These are phyloP conservation scores for Dryomyza anilis DNA, from an alignment of 2,888 invertebrate genomes.

Conservation along the genomic window DNA sequence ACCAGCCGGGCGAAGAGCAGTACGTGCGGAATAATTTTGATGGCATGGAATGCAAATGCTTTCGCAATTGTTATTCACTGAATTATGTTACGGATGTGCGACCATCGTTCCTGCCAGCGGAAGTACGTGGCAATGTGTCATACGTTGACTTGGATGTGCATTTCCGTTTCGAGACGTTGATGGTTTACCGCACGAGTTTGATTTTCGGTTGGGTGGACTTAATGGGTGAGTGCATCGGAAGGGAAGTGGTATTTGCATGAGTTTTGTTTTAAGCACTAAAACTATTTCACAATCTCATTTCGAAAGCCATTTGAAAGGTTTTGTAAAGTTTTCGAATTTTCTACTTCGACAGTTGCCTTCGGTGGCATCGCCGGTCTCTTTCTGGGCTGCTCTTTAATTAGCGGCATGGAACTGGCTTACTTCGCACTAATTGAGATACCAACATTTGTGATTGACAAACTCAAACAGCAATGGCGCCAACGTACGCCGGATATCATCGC, in stretches of 20 bases:
- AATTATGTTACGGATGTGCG: slow-evolving; percentile 54
- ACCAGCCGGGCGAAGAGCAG: slow-evolving; percentile 47
- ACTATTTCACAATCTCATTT: no score
- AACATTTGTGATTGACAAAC: slow-evolving; percentile 36
- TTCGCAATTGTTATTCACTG: slow-evolving; percentile 57
- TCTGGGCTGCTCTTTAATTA: slow-evolving; percentile 63
- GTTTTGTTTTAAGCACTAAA: no score
- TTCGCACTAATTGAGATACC: slow-evolving; percentile 55
- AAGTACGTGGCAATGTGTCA: slow-evolving; percentile 48
- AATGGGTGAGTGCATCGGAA: slow-evolving; percentile 61
- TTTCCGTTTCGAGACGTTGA: slow-evolving; percentile 59
- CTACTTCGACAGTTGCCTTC: slow-evolving; percentile 60
- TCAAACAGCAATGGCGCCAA: slow-evolving; percentile 35
- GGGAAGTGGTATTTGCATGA: no score
- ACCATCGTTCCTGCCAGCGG: slow-evolving; percentile 49
- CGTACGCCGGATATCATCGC: not conserved
- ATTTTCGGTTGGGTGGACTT: slow-evolving; percentile 63
- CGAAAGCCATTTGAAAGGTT: no score
- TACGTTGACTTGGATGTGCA: slow-evolving; percentile 60
- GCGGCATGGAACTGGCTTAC: slow-evolving; percentile 61
- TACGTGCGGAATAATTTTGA: slow-evolving; percentile 47
- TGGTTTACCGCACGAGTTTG: slow-evolving; percentile 62
- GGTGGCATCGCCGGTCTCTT: slow-evolving; percentile 64
- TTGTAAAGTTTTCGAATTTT: not conserved
- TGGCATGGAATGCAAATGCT: slow-evolving; percentile 58